phyloP scores from a whole-genome alignment of 1,140 invertebrate genomes.

The Drosophila parvula region DNA sequence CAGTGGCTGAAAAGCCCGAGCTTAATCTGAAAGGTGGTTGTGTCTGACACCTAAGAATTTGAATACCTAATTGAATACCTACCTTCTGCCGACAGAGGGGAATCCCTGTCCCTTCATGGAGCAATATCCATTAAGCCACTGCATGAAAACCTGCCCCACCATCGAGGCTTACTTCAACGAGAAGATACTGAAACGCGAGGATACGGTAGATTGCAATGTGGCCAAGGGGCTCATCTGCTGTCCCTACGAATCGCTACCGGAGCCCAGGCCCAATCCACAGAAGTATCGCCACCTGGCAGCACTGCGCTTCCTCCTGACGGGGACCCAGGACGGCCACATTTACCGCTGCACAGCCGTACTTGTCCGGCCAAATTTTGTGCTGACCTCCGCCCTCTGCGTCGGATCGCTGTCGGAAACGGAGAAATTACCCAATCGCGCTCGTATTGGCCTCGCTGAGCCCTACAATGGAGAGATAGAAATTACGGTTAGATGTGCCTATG shows the following conservation, averaged over 20 bases:
- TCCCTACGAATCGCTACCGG: background rate
- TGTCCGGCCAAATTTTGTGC: background rate
- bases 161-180: background rate
- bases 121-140: background rate
- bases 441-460: background rate
- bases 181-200: background rate
- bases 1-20: too few species aligned
- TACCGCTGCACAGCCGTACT: conserved; percentile 8
- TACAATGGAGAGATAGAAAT: background rate
- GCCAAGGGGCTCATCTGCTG: conserved; percentile 25
- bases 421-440: background rate
- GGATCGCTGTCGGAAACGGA: background rate
- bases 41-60: background rate
- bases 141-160: background rate
- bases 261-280: background rate
- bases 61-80: background rate
- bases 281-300: conserved; percentile 2
- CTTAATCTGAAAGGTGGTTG: background rate
- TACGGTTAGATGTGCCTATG: background rate
- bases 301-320: background rate
- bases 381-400: conserved; percentile 7
- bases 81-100: background rate
- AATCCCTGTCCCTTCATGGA: background rate
- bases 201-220: background rate
- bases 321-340: background rate